These are phyloP conservation scores for Eutolmus rufibarbis DNA, from an alignment of 2,888 invertebrate species.

Conservation along the genomic window DNA sequence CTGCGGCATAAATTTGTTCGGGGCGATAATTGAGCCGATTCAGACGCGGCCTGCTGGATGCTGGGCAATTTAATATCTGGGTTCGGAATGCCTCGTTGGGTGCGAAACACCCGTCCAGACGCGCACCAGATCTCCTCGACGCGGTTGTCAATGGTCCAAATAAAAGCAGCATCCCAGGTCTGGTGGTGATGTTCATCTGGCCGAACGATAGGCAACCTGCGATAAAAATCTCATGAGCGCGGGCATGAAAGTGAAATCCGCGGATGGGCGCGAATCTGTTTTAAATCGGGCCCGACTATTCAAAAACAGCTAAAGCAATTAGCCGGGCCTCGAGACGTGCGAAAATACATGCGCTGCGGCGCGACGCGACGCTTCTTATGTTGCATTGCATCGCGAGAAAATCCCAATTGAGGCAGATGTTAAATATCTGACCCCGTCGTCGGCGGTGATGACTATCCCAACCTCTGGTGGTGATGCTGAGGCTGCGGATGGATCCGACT, in stretches of 20 bases:
- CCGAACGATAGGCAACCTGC: background rate
- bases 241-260: background rate
- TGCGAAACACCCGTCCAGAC: background rate
- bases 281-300: background rate
- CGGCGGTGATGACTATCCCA: background rate
- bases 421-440: background rate
- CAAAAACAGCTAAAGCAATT: conserved; percentile 7
- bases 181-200: background rate
- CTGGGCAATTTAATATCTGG: background rate
- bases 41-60: background rate
- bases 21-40: conserved; percentile 6
- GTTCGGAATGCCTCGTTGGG: background rate
- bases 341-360: background rate
- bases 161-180: background rate
- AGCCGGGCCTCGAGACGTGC: background rate
- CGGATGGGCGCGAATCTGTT: background rate
- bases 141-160: conserved; percentile 1
- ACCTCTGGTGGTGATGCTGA: background rate
- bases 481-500: background rate
- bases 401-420: background rate
- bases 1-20: conserved; percentile 12
- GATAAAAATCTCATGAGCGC: background rate
- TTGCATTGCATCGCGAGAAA: background rate
- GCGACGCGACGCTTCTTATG: background rate
- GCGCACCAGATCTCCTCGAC: background rate